phyloP scores from a whole-genome alignment of 2,888 invertebrate species.

The Drosophila hamatofila region DNA sequence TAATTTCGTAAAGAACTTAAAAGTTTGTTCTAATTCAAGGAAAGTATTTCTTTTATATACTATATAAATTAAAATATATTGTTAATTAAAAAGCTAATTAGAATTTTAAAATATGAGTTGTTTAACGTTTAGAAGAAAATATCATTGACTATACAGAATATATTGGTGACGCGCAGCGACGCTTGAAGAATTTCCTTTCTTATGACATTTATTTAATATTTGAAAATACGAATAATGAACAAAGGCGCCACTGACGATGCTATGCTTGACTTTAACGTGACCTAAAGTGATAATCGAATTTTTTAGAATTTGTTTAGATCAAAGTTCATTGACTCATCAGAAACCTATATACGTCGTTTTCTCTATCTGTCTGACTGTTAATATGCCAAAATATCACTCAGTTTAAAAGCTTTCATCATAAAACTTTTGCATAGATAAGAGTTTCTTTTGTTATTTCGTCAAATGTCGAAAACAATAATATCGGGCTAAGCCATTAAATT shows the following conservation, averaged over 20 bases:
- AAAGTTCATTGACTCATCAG: background rate
- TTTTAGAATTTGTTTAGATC: background rate
- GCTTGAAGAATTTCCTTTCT: no score
- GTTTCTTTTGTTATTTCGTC: background rate
- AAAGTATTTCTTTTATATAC: background rate
- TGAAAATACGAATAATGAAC: no score
- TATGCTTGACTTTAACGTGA: no score
- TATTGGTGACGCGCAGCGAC: no score
- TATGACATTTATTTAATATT: no score
- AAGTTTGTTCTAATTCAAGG: background rate
- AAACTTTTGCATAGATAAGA: background rate
- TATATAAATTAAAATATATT: background rate
- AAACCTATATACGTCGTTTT: background rate
- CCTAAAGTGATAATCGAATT: no score
- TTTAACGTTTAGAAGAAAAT: no score
- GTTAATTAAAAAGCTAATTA: no score
- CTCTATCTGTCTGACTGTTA: background rate
- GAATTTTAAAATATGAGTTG: background rate
- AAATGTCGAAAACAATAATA: background rate
- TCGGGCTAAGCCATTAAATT: background rate
- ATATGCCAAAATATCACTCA: background rate
- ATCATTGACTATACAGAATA: no score
- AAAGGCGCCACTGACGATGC: no score
- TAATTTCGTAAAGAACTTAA: no score
- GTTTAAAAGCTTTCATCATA: conserved; percentile 3